Base-by-base conservation (phyloP, 2,888 invertebrate genomes). In the Lithophane leautieri region DNA sequence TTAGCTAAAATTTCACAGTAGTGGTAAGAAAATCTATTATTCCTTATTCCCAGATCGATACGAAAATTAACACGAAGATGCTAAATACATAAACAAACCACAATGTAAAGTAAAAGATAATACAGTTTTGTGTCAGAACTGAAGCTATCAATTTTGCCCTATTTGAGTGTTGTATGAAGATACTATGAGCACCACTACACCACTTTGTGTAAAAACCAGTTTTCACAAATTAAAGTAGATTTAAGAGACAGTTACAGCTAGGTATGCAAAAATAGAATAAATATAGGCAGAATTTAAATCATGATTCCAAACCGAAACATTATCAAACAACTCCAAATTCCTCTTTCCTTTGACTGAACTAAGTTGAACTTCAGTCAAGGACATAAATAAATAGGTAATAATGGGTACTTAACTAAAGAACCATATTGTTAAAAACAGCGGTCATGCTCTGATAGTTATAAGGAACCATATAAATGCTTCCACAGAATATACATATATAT, bases 1-100 rank as follows among this genome's bases (percentile, higher is more conserved):
- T 60, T 14, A 54, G n/a, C 19, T 1, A 65, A 60, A 65, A 60
- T 25, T 63, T 60, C 14, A n/a, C 25, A 54, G 19, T 25, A 52
- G 14, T 1, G 16, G 25, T 65, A 69, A 42, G 22, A 42, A 65
- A 62, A 58, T 54, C 44, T 66, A 47, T 73, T 70, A 73, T 28
- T 61, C 54, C 47, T 60, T 56, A 69, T 61, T 81, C 40, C 54
- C 67, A 82, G 60, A 56, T 70, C 14, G 22, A 71, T 68, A 71
- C 50, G 28, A 68, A 75, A 83, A 79, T 79, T 83, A 50, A 47
- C 83, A 65, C 25, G 19, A 58, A 42, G 19, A 54, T 66, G 47
- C 28, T 69, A 79, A 70, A 65, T 69, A 70, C 34, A 65, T 42
- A 70, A 62, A 75, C 76, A 75, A 72, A 75, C 65, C 61, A 58